phyloP scores from a whole-genome alignment of 2,888 invertebrate species.

The Caenorhabditis virilis region DNA sequence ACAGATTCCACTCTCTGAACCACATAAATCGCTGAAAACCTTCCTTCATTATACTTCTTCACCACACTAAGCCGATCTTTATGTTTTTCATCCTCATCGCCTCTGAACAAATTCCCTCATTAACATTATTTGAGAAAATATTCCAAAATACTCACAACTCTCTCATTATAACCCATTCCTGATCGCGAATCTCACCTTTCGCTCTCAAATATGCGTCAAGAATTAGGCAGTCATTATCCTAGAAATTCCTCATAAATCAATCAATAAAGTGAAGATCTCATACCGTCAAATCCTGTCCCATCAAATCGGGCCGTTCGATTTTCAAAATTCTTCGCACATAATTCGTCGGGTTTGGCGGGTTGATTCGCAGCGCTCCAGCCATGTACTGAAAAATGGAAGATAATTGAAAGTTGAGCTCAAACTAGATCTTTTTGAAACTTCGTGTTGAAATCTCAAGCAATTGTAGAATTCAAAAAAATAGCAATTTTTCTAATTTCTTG shows the following conservation, averaged over 20 bases:
- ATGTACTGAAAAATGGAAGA: conserved; percentile 4
- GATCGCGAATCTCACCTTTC: conserved; percentile 1
- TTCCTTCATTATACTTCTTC: conserved; percentile 1
- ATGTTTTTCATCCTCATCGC: not conserved
- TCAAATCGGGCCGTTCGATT: conserved; percentile 2
- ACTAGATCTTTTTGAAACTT: too few species aligned
- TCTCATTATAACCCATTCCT: conserved; percentile 2
- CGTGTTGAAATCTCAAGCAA: too few species aligned
- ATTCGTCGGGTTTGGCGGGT: not conserved
- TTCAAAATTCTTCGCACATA: conserved; percentile 1
- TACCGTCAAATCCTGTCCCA: not conserved
- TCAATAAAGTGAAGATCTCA: not conserved
- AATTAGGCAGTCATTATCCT: not conserved
- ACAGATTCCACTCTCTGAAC: not conserved
- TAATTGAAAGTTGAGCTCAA: too few species aligned
- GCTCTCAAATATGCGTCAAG: conserved; percentile 2
- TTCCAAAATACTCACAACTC: not conserved
- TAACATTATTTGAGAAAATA: not conserved
- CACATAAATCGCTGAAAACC: conserved; percentile 4
- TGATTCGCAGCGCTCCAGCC: not conserved
- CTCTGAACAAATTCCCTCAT: not conserved
- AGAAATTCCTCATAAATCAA: not conserved
- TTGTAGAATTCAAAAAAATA: too few species aligned
- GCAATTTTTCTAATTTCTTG: too few species aligned
- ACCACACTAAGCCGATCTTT: not conserved